phyloP scores from a whole-genome alignment of 2,888 invertebrate genomes.

The Chymomyza procnemis region DNA sequence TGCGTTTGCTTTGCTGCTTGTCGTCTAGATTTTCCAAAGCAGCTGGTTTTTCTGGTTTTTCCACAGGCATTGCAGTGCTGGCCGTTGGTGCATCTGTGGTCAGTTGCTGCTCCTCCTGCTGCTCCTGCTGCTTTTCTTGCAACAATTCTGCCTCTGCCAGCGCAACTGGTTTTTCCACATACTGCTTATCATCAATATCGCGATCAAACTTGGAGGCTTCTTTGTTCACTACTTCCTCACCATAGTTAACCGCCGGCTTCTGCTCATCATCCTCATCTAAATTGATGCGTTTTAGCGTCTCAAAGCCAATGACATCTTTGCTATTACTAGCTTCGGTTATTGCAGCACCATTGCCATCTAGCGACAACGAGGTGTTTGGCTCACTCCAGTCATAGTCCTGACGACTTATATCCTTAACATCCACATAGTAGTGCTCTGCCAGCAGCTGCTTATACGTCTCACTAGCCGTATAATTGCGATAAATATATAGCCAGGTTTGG shows the following conservation, averaged over 20 bases:
- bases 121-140: constrained; percentile 28
- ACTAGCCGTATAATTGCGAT: constrained; percentile 83
- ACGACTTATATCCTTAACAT: constrained; percentile 80
- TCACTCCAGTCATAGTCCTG: constrained; percentile 72
- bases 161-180: constrained; percentile 78
- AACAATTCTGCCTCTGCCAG: constrained; percentile 71
- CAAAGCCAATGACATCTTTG: constrained; percentile 78
- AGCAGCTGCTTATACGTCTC: constrained; percentile 82
- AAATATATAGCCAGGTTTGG: constrained; percentile 84
- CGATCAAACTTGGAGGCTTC: constrained; percentile 78
- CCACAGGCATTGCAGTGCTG: constrained; percentile 55
- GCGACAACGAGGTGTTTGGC: constrained; percentile 58
- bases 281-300: constrained; percentile 76
- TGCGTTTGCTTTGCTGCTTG: constrained; percentile 71
- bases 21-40: constrained; percentile 46
- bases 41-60: constrained; percentile 62
- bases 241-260: constrained; percentile 55
- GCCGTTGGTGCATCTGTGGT: constrained; percentile 40
- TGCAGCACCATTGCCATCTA: constrained; percentile 30
- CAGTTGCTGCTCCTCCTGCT: constrained; percentile 36
- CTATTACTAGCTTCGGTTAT: constrained; percentile 66
- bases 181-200: constrained; percentile 77
- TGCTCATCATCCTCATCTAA: constrained; percentile 54
- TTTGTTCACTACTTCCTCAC: constrained; percentile 66
- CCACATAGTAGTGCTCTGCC: constrained; percentile 82